phyloP scores from a whole-genome alignment of 2,113 vertebrate genomes.

The Camelus bactrianus region DNA sequence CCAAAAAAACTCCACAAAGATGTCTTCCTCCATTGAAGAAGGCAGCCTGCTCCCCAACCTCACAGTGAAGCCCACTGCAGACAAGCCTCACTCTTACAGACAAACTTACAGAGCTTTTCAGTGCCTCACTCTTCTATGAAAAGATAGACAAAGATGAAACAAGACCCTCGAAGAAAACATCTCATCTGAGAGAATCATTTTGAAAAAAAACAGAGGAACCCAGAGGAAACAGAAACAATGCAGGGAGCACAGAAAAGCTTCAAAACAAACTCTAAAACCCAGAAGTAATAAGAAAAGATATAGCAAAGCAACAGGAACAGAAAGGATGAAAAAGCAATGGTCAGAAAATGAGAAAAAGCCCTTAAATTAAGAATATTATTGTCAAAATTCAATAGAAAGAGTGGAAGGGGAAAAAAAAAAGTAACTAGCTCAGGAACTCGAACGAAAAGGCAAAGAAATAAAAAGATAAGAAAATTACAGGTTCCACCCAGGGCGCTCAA shows the following conservation, averaged over 20 bases:
- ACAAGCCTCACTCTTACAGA: background rate
- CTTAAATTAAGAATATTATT: background rate
- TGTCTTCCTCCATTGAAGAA: background rate
- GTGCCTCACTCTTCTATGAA: background rate
- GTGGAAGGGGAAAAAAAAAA: background rate
- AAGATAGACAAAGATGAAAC: background rate
- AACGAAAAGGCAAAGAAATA: constrained; percentile 15
- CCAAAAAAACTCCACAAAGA: too few species aligned
- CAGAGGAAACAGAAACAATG: constrained; percentile 34
- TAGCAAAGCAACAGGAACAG: background rate
- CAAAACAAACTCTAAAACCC: constrained; percentile 17
- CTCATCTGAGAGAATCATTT: background rate
- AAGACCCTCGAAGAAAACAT: constrained; percentile 42
- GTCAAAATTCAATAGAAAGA: background rate
- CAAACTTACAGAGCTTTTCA: background rate
- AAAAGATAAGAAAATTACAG: constrained; percentile 30
- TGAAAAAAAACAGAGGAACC: constrained; percentile 30
- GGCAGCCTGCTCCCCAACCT: background rate
- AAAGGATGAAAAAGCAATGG: background rate
- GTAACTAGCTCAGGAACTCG: constrained; percentile 29
- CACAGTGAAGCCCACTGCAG: background rate
- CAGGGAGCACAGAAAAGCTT: background rate
- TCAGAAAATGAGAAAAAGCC: background rate
- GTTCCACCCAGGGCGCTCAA: background rate
- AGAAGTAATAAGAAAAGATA: background rate